Conservation (phyloP, 2,797 vertebrate species). For the Sebastiscus tertius region DNA sequence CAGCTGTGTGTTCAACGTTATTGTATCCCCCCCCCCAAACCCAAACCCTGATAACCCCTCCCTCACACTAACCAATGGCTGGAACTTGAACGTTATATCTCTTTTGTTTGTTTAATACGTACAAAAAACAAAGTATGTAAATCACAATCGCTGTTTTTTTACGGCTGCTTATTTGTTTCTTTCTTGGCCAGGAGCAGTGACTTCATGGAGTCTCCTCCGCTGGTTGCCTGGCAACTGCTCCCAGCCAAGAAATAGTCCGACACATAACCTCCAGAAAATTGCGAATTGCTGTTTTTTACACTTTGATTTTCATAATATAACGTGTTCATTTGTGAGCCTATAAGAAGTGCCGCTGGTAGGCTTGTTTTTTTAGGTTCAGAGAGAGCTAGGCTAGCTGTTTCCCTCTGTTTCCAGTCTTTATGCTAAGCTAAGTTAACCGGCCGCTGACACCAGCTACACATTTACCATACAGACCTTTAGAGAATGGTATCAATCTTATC, state of each 20-base stretch:
- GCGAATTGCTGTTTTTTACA: background rate
- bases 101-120: background rate
- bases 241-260: background rate
- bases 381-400: background rate
- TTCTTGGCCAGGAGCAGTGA: background rate
- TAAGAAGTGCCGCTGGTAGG: background rate
- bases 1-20: conserved; percentile 37
- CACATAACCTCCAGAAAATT: background rate
- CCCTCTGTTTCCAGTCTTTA: background rate
- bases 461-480: background rate
- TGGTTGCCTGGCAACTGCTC: background rate
- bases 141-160: background rate
- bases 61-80: conserved; percentile 58
- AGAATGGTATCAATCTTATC: background rate
- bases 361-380: background rate
- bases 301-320: background rate
- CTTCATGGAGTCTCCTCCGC: background rate
- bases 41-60: conserved; percentile 23
- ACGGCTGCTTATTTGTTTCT: background rate
- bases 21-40: background rate
- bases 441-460: background rate
- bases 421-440: background rate
- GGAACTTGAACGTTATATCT: background rate
- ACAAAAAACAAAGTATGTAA: background rate
- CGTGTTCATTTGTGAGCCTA: too few relatives aligned